Conservation (phyloP, 2,113 vertebrate genomes). For the Geothlypis trichas region DNA sequence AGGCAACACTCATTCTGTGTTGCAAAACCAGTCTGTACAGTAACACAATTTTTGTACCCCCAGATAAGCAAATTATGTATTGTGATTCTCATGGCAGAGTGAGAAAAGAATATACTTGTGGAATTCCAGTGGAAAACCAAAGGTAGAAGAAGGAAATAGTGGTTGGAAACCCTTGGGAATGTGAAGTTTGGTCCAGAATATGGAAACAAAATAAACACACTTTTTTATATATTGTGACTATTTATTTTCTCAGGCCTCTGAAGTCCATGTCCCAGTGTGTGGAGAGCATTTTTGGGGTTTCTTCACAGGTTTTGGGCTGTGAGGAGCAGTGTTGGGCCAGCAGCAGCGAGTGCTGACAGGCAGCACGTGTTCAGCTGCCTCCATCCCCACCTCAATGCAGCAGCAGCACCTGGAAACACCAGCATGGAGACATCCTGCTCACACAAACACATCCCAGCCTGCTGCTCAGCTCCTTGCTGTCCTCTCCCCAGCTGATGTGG, state of each 20-base stretch:
- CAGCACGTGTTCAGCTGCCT: neutral
- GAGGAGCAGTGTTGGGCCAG: neutral
- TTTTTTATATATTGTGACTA: neutral
- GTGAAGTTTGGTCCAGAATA: neutral
- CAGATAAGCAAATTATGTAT: neutral
- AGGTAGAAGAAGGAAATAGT: neutral
- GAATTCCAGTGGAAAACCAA: neutral
- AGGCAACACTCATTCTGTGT: neutral
- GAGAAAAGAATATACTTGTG: neutral
- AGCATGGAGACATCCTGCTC: neutral
- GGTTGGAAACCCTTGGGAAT: neutral
- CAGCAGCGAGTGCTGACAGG: neutral
- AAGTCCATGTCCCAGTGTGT: rapidly evolving
- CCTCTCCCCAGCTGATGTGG: neutral
- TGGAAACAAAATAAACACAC: neutral
- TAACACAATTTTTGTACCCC: neutral
- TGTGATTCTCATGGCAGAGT: neutral
- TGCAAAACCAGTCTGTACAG: conserved; percentile 17
- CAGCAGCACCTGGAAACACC: neutral
- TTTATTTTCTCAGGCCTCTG: neutral
- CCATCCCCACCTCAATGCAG: rapidly evolving
- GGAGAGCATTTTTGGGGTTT: neutral
- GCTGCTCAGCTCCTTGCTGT: neutral
- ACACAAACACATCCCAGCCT: rapidly evolving
- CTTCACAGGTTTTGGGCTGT: neutral